A percentile compares a stretch with the other conserved stretches of the same genome.
These are phyloP conservation scores for Sycobia sp. DNA, from an alignment of 1,140 invertebrate species.

Conservation along the genomic window DNA sequence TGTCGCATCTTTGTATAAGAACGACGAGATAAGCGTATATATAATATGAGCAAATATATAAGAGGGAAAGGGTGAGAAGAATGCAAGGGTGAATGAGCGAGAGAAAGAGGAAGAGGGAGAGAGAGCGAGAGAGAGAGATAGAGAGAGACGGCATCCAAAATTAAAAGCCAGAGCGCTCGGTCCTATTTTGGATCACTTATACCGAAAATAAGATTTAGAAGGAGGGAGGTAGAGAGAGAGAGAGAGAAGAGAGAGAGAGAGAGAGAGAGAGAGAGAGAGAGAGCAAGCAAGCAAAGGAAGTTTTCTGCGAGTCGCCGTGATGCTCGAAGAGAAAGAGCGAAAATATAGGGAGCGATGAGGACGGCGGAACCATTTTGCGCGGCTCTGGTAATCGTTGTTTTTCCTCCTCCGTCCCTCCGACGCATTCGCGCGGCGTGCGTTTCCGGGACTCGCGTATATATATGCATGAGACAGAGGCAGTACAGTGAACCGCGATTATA, in stretches of 20 bases:
- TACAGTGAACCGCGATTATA: constrained; percentile 10
- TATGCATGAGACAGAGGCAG: no score
- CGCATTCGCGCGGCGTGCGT: no score
- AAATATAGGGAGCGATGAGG: no score
- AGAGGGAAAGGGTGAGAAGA: no score
- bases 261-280: background rate
- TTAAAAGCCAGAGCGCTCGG: background rate
- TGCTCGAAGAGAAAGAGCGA: background rate
- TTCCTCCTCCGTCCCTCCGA: constrained; percentile 5
- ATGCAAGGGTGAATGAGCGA: no score
- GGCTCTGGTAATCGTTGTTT: background rate
- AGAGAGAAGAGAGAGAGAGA: background rate
- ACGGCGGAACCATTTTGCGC: background rate
- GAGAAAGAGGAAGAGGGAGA: no score
- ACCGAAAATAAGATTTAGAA: constrained; percentile 33
- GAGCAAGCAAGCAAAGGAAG: no score
- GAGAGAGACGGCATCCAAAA: constrained; percentile 1
- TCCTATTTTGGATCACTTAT: constrained; percentile 31
- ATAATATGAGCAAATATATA: no score
- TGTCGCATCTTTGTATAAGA: no score
- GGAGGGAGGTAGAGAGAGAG: no score
- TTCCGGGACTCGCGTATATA: no score
- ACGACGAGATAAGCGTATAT: no score
- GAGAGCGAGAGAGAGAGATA: background rate
- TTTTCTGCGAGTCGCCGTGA: background rate